These are phyloP conservation scores for Brachionus calyciflorus DNA, from an alignment of 1,140 invertebrate genomes.

Conservation along the genomic window DNA sequence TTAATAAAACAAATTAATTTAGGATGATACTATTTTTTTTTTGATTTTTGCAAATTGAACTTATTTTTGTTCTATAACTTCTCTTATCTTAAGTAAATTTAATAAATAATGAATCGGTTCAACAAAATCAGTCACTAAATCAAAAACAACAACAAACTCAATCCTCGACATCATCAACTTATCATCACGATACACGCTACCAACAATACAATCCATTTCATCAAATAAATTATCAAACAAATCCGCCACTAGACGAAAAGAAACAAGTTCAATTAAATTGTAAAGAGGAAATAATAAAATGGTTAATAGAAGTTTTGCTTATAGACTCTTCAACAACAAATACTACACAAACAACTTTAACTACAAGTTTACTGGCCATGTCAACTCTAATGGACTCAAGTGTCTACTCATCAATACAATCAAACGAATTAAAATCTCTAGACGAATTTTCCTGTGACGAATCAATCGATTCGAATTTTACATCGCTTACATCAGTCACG, in stretches of 20 bases:
- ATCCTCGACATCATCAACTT: not conserved
- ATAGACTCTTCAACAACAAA: not conserved
- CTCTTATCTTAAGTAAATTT: constrained; percentile 14
- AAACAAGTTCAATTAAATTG: constrained; percentile 23
- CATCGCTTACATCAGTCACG: not conserved
- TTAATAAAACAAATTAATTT: no score
- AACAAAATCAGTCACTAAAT: not conserved
- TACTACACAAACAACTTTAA: not conserved
- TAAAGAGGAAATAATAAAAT: constrained; percentile 46
- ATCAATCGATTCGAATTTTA: not conserved
- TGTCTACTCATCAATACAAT: not conserved
- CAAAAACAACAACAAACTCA: not conserved
- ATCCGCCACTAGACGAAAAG: constrained; percentile 11
- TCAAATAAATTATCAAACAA: no score
- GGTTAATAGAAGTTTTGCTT: constrained; percentile 28
- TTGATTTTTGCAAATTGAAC: no score
- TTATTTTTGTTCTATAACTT: no score
- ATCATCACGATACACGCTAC: no score
- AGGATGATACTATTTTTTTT: no score
- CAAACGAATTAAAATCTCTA: not conserved
- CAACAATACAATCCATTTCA: no score
- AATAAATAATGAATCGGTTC: not conserved
- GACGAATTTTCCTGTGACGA: constrained; percentile 10
- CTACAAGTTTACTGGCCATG: no score
- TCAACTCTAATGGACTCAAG: not conserved